Evolutionary conservation across 2,113 vertebrate genomes (phyloP), one percentile per base, ranked within the genome.

Genomic region (Rhinolophus ferrumequinum): DNA sequence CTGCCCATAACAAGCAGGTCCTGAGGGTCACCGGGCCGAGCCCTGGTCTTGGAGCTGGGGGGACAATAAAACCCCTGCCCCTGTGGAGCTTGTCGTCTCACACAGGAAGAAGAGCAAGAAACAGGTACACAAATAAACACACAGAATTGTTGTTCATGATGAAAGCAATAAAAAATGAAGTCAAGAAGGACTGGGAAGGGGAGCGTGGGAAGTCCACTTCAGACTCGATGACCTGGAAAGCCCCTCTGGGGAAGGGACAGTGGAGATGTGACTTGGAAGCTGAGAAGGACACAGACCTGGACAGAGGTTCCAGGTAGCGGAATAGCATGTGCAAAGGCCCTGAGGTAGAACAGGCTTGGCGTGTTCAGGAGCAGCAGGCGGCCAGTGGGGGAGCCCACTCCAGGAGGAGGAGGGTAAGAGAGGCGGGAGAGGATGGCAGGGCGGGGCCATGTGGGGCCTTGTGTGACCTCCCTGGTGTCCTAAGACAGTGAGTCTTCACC

Each of bases 51-150:
- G 22, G 30, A 35, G n/a, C 58, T 19, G 50, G 14, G 30, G 41
- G 4, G 6, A 67, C 4, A 10, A 30, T 12, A 24, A 44, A 67
- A 30, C 30, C 72, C 44, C 54, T 12, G 33, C 5, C 26, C 30
- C 24, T 1, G 0, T 0, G 33, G 47, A 73, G 81, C 38, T 18
- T 28, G 3, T 16, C 5, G 2, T 22, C 18, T 72, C 38, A 16
- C 64, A 10, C 30, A 33, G 73, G 35, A 38, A 73, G 44, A 47
- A 41, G 84, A 28, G 38, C 33, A 3, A 22, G 80, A 76, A 67
- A 35, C 38, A 41, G 11, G 38, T 10, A 12, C 52, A 21, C 33
- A 16, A 30, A 41, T 5, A 47, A 77, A 58, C 30, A 52, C 10
- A 14, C 10, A 38, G 50, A 38, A 26, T 22, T 30, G 28, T 33